A percentile compares a stretch with the other conserved stretches of the same genome.
These are phyloP conservation scores for Lycia hirtaria DNA, from an alignment of 2,888 invertebrate genomes.

Conservation along the genomic window DNA sequence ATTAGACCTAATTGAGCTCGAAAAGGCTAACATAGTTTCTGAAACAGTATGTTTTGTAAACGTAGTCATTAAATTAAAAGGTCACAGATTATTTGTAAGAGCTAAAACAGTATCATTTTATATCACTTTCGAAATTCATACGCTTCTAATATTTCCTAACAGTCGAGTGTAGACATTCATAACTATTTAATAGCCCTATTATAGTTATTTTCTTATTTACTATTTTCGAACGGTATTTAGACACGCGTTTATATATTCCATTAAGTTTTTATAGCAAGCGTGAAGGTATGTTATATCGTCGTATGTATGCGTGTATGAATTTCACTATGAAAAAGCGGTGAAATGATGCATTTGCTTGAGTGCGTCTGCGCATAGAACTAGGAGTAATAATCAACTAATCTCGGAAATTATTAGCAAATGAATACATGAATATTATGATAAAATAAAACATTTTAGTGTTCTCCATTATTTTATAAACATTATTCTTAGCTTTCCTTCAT, in stretches of 20 bases:
- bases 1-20: too few relatives aligned
- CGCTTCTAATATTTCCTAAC: constrained; percentile 16
- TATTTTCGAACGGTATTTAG: constrained; percentile 39
- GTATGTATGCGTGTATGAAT: constrained; percentile 68
- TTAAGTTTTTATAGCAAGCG: constrained; percentile 68
- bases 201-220: constrained; percentile 36
- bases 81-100: constrained; percentile 28
- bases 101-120: constrained; percentile 19
- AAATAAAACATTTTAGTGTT: too few relatives aligned
- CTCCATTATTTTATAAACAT: too few relatives aligned
- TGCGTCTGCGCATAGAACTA: constrained; percentile 62
- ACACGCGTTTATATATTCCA: constrained; percentile 63
- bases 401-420: constrained; percentile 1
- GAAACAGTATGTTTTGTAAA: constrained; percentile 18
- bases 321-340: constrained; percentile 78
- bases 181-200: constrained; percentile 36
- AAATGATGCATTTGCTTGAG: constrained; percentile 72
- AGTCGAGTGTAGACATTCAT: constrained; percentile 18
- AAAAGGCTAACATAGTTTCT: neutral
- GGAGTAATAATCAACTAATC: constrained; percentile 10
- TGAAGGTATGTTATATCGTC: constrained; percentile 77
- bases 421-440: too few relatives aligned
- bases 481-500: too few relatives aligned
- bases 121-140: constrained; percentile 21
- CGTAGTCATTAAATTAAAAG: constrained; percentile 21